Conservation (phyloP, 2,113 vertebrate genomes). For the Oriolus oriolus region DNA sequence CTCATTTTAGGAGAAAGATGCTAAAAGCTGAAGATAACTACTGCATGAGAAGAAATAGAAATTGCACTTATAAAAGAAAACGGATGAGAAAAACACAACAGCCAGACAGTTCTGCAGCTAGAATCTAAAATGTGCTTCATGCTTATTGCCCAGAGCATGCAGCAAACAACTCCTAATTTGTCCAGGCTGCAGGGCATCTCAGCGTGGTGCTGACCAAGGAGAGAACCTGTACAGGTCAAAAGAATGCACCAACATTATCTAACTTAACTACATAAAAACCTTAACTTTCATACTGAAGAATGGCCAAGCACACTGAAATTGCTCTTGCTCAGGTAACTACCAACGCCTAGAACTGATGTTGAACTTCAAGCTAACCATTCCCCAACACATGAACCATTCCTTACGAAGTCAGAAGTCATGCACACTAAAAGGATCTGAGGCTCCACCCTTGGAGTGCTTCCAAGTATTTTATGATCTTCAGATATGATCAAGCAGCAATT, state of each 20-base stretch:
- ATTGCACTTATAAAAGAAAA: not conserved
- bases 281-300: not conserved
- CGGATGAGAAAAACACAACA: not conserved
- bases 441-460: not conserved
- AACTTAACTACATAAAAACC: not conserved
- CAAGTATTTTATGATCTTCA: not conserved
- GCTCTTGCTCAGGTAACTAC: not conserved
- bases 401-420: not conserved
- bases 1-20: not conserved
- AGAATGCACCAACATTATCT: not conserved
- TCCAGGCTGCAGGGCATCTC: not conserved
- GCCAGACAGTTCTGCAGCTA: not conserved
- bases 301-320: not conserved
- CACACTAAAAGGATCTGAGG: not conserved
- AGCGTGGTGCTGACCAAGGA: rapidly evolving
- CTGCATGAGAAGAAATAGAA: not conserved
- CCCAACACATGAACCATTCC: not conserved
- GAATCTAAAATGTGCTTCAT: not conserved
- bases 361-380: not conserved
- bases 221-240: not conserved
- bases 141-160: not conserved
- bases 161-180: not conserved
- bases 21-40: not conserved
- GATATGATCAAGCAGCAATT: not conserved
- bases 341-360: not conserved